Conservation (phyloP, 1,140 invertebrate genomes). For the Lepidurus apus region DNA sequence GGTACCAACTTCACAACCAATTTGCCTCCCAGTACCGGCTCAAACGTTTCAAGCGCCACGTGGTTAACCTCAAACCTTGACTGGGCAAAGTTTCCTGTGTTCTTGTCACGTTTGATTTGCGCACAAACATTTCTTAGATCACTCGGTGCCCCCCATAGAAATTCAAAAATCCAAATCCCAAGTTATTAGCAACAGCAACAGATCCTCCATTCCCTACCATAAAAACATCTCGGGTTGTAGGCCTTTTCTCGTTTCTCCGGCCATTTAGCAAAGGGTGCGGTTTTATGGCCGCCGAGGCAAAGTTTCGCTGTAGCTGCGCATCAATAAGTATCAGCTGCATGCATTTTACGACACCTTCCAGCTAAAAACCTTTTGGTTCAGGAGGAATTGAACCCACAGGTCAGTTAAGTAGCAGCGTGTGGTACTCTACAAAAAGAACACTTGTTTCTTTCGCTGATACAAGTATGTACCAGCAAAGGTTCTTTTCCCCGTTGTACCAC, state of each 20-base stretch:
- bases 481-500: no score
- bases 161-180: background rate
- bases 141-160: background rate
- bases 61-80: background rate
- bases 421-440: background rate
- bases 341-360: constrained; percentile 14
- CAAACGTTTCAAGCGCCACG: background rate
- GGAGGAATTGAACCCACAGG: background rate
- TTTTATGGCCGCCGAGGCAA: background rate
- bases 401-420: background rate
- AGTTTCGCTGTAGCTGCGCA: background rate
- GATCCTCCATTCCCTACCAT: background rate
- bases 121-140: background rate
- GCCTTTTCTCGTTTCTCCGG: background rate
- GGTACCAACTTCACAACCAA: background rate
- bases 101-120: constrained; percentile 14
- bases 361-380: background rate
- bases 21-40: background rate
- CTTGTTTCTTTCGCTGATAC: constrained; percentile 6
- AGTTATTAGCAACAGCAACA: background rate
- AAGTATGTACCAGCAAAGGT: background rate
- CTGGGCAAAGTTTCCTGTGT: background rate
- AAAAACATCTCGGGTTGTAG: background rate
- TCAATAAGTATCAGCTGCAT: constrained; percentile 11
- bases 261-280: constrained; percentile 14